These are phyloP conservation scores for Meda fulgida DNA, from an alignment of 2,797 vertebrate species.

Conservation along the genomic window DNA sequence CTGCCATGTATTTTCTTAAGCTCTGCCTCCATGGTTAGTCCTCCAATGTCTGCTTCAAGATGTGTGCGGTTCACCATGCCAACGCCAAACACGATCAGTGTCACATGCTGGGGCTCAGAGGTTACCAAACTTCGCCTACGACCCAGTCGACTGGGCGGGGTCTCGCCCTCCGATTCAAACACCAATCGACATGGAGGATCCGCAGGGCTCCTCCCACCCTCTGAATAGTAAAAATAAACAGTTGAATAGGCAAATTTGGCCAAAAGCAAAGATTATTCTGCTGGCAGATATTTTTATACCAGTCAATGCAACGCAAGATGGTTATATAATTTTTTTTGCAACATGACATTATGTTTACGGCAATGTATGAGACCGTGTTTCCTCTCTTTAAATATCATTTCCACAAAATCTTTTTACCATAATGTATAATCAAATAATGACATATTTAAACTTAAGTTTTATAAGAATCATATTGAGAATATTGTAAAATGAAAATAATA, in stretches of 20 bases:
- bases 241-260: neutral
- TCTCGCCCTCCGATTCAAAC: conserved; percentile 93
- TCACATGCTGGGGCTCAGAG: conserved; percentile 93
- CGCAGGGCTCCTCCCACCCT: conserved; percentile 83
- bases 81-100: conserved; percentile 94
- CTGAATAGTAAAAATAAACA: conserved; percentile 56
- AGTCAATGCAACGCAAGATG: neutral
- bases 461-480: neutral
- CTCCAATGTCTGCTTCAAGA: conserved; percentile 96
- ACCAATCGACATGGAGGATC: conserved; percentile 89
- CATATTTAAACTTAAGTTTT: neutral
- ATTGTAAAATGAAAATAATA: neutral
- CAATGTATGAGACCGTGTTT: neutral
- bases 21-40: conserved; percentile 97
- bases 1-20: conserved; percentile 98
- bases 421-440: neutral
- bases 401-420: neutral
- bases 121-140: conserved; percentile 90
- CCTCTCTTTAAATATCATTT: neutral
- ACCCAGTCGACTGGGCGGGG: conserved; percentile 70
- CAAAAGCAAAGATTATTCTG: neutral
- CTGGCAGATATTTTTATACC: neutral
- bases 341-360: neutral
- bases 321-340: neutral
- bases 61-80: conserved; percentile 98